Conservation (phyloP, 2,113 vertebrate species). For the Shinisaurus crocodilurus region DNA sequence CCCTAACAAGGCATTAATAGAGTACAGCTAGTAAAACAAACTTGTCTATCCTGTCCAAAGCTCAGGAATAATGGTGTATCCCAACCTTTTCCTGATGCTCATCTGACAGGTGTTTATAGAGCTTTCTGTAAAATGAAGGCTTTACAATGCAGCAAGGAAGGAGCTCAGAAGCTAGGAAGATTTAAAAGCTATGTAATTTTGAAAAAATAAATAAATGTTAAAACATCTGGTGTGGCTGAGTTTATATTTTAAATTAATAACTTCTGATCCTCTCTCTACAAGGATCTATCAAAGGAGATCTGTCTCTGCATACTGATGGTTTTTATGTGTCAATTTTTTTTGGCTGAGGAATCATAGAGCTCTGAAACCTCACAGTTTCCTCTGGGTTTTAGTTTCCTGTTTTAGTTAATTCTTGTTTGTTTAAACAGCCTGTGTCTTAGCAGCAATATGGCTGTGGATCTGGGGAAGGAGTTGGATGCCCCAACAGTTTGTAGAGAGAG, state of each 20-base stretch:
- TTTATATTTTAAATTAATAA: conserved; percentile 15
- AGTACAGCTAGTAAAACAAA: conserved; percentile 55
- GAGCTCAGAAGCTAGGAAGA: conserved; percentile 8
- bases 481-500: not conserved
- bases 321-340: not conserved
- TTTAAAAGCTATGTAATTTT: conserved; percentile 55
- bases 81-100: conserved; percentile 27
- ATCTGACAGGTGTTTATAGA: conserved; percentile 49
- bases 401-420: not conserved
- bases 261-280: conserved; percentile 31
- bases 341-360: not conserved
- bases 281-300: not conserved
- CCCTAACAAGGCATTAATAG: conserved; percentile 61
- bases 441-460: not conserved
- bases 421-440: not conserved
- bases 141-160: not conserved
- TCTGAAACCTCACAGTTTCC: not conserved
- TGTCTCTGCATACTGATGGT: not conserved
- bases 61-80: conserved; percentile 42
- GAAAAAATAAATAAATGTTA: conserved; percentile 44
- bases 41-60: conserved; percentile 47
- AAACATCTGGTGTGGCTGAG: not conserved
- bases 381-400: not conserved
- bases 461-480: not conserved
- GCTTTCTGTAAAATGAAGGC: conserved; percentile 55